Percentiles rank a stretch among this genome's conserved stretches.
Conservation (phyloP, 2,113 vertebrate genomes). For the Heterotis niloticus region DNA sequence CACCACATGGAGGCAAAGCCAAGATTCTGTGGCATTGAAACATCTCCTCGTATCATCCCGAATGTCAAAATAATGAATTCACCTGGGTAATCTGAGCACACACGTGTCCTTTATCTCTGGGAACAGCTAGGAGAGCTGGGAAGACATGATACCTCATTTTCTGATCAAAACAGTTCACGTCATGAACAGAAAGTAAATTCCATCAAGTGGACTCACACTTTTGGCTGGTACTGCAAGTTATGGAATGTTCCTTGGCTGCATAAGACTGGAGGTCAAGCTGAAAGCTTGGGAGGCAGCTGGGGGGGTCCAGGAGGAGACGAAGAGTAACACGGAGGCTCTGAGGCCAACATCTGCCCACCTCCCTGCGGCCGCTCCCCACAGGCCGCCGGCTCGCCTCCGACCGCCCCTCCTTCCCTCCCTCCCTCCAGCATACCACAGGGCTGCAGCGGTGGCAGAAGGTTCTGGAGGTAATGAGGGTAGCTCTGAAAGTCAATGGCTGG, state of each 20-base stretch:
- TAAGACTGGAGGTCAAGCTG: not conserved
- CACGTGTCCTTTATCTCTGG: too few species aligned
- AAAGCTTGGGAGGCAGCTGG: not conserved
- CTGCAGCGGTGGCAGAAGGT: conserved; percentile 48
- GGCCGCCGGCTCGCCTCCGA: conserved; percentile 25
- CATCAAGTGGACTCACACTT: too few species aligned
- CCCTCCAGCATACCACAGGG: conserved; percentile 46
- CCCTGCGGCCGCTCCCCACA: conserved; percentile 30
- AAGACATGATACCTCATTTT: too few species aligned
- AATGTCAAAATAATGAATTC: too few species aligned
- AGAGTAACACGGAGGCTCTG: conserved; percentile 34
- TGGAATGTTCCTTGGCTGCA: not conserved
- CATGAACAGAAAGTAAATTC: too few species aligned
- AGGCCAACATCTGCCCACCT: conserved; percentile 46
- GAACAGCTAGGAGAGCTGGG: too few species aligned
- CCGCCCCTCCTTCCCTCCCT: not conserved
- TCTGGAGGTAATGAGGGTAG: conserved; percentile 55
- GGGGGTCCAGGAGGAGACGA: not conserved
- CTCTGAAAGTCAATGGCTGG: conserved; percentile 55
- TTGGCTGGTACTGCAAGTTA: too few species aligned
- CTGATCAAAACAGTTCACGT: too few species aligned
- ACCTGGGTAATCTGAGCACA: too few species aligned
- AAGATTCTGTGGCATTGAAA: too few species aligned
- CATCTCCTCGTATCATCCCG: too few species aligned
- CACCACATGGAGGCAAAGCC: too few species aligned